Evolutionary conservation across 1,140 invertebrate species (phyloP).

Genomic region (Berghia stephanieae): DNA sequence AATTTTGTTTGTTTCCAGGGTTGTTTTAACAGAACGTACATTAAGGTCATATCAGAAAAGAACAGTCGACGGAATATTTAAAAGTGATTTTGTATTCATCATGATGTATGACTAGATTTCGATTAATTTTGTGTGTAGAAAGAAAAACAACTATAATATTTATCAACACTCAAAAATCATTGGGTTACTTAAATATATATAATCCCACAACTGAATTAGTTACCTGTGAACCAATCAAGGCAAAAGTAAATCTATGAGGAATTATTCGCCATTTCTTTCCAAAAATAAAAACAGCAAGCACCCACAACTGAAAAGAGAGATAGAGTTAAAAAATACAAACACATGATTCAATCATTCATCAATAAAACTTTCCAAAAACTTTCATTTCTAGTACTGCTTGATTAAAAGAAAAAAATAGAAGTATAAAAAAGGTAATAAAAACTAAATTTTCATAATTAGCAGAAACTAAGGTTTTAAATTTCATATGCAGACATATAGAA

Average conservation of each 20-base stretch:
- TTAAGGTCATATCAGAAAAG: too few relatives aligned
- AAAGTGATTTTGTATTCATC: too few relatives aligned
- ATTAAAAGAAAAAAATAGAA: neutral
- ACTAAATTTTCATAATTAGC: neutral
- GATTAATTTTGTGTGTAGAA: too few relatives aligned
- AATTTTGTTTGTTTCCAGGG: too few relatives aligned
- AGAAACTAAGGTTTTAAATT: too few relatives aligned
- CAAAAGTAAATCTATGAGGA: slow-evolving; percentile 81
- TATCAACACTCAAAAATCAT: too few relatives aligned
- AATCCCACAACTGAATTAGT: neutral
- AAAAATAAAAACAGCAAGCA: slow-evolving; percentile 79
- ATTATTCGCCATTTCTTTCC: slow-evolving; percentile 80
- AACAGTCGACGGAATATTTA: too few relatives aligned
- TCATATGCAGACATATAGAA: too few relatives aligned
- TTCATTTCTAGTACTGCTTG: too few relatives aligned
- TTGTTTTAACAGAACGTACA: too few relatives aligned
- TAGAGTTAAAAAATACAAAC: slow-evolving; percentile 38
- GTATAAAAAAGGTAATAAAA: neutral
- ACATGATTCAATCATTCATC: neutral
- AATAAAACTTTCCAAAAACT: neutral
- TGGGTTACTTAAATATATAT: neutral
- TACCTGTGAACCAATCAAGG: slow-evolving; percentile 79
- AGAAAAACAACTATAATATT: too few relatives aligned
- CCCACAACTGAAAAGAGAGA: slow-evolving; percentile 73
- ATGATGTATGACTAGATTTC: too few relatives aligned